Evolutionary conservation across 2,113 vertebrate species (phyloP).

Genomic region (Percopsis transmontana): DNA sequence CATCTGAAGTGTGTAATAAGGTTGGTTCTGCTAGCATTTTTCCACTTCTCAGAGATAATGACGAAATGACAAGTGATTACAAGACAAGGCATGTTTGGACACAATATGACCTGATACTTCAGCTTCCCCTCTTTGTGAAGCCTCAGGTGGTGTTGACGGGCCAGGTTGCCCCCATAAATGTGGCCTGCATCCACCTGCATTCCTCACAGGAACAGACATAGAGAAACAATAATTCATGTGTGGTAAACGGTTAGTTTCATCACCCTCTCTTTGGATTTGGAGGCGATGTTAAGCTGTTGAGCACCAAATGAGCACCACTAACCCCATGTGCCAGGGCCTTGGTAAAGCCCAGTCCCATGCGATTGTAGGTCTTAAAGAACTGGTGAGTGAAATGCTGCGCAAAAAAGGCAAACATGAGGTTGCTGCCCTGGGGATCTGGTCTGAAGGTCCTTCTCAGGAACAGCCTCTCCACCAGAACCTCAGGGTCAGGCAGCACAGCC

Average conservation of each 20-base stretch:
- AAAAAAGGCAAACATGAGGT: conserved; percentile 96
- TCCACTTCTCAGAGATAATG: too few species aligned
- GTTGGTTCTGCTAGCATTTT: too few species aligned
- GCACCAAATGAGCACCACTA: conserved; percentile 60
- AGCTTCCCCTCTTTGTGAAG: conserved; percentile 90
- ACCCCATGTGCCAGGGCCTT: conserved; percentile 92
- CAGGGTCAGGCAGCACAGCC: conserved; percentile 81
- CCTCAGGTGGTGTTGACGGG: conserved; percentile 85
- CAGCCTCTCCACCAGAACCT: conserved; percentile 78
- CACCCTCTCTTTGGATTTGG: not conserved
- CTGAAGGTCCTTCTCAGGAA: conserved; percentile 83
- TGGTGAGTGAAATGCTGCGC: conserved; percentile 98
- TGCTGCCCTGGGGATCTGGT: conserved; percentile 87
- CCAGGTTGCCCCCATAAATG: conserved; percentile 87
- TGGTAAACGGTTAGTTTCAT: not conserved
- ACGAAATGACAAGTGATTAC: not conserved
- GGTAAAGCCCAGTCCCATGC: conserved; percentile 85
- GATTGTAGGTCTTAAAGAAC: conserved; percentile 90
- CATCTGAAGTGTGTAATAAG: too few species aligned
- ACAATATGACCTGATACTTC: conserved; percentile 87
- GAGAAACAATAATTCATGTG: not conserved
- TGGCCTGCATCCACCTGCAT: conserved; percentile 89
- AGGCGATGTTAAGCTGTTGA: too few species aligned
- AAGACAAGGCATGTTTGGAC: not conserved
- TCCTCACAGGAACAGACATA: not conserved